A percentile compares a stretch with the other conserved stretches of the same genome.
Evolutionary conservation across 2,113 vertebrate genomes (phyloP).

Genomic region (Varanus salvator): DNA sequence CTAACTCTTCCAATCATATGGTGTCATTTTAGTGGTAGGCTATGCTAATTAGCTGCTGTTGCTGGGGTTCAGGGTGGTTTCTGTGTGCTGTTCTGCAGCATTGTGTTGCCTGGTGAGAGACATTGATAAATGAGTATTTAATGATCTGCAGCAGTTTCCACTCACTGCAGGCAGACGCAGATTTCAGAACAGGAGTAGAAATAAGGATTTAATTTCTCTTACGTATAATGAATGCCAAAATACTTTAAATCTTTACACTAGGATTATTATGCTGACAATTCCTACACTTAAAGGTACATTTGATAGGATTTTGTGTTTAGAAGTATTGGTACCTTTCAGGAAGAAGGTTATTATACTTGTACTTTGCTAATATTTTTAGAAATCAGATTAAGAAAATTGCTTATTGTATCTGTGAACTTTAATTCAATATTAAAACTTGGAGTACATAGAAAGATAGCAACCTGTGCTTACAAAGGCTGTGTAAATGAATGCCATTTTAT

Average conservation of each 20-base stretch:
- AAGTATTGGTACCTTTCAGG: neutral
- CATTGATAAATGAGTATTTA: slow-evolving; percentile 93
- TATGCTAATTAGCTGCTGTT: slow-evolving; percentile 99
- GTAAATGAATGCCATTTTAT: neutral
- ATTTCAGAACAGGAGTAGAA: slow-evolving; percentile 71
- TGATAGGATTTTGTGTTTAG: slow-evolving; percentile 10
- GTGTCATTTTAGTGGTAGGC: slow-evolving; percentile 90
- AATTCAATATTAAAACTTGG: slow-evolving; percentile 9
- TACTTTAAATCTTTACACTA: neutral
- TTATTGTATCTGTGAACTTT: neutral
- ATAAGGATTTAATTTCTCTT: slow-evolving; percentile 73
- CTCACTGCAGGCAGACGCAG: slow-evolving; percentile 83
- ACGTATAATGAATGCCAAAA: slow-evolving; percentile 45
- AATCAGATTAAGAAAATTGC: neutral
- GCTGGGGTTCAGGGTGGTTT: slow-evolving; percentile 94
- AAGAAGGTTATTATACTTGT: neutral
- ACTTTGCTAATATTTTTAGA: slow-evolving; percentile 3
- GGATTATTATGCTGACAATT: slow-evolving; percentile 10
- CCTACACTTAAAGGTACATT: slow-evolving; percentile 2
- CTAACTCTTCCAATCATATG: slow-evolving; percentile 89
- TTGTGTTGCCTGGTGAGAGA: slow-evolving; percentile 95
- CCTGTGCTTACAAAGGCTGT: neutral
- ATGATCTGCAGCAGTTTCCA: slow-evolving; percentile 91
- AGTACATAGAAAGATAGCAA: neutral
- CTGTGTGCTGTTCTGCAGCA: slow-evolving; percentile 89